Evolutionary conservation across 2,888 invertebrate species (phyloP), one percentile per base, ranked within the genome.

Genomic region (Ormyrus labotus): DNA sequence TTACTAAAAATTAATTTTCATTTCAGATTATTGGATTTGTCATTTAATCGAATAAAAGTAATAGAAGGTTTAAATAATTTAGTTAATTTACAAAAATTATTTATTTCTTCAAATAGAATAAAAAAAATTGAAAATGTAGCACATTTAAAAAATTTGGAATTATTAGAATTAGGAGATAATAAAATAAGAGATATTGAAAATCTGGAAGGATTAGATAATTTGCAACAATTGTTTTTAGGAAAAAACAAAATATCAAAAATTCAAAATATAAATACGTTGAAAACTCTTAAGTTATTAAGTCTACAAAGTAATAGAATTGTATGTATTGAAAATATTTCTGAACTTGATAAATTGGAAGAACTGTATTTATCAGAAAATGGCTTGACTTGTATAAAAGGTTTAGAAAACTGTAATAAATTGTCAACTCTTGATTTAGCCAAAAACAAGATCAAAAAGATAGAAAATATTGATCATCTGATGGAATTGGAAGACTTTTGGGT

Each of bases 401-500:
- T 98, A 83, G 92, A 93, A 0, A 92, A 92, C 75, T 96, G 96
- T 87, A 90, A 91, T 5, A 92, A 93, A 55, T 87, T 99, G 74
- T 94, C 95, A 83, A 99, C 98, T 0, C 91, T 99, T 78, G 99
- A 99, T 91, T 90, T 99, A 85, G 97, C 98, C 0, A 94, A 94
- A 85, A 99, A 99, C 91, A 94, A 95, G 88, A 95, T 99, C 45
- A 93, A 94, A 57, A 92, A 91, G 2, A 95, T 99, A 83, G 94
- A 95, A 82, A 97, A 97, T 89, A 90, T 99, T 10, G 91, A 92
- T 10, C 95, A 96, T 89, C 93, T 99, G 86, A 89, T 85, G 2
- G 92, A 94, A n/a, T 92, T 99, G 83, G 95, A 97, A 88, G 99
- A 99, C 91, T 94, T 99, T 87, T 99, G 99, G 99, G 97, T 98